phyloP scores from a whole-genome alignment of 1,140 invertebrate genomes.

The Aphaenogaster ashmeadi region DNA sequence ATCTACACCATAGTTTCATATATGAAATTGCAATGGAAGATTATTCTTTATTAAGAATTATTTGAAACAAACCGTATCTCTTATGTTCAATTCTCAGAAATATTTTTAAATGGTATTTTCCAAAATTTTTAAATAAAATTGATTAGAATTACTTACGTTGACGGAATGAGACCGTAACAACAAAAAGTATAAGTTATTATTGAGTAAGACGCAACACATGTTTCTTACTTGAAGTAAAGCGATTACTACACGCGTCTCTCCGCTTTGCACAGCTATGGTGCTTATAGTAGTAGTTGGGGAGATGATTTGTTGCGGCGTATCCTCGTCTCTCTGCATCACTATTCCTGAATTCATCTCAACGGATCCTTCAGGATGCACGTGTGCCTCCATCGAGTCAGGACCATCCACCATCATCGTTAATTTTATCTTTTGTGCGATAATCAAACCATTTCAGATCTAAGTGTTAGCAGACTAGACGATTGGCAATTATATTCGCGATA shows the following conservation, averaged over 20 bases:
- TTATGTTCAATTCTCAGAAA: background rate
- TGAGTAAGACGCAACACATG: conserved; percentile 5
- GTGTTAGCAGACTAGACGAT: conserved; percentile 53
- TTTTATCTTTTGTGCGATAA: conserved; percentile 59
- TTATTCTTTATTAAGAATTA: conserved; percentile 25
- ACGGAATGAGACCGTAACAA: background rate
- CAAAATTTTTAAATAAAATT: background rate
- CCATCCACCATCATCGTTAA: conserved; percentile 82
- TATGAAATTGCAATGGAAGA: conserved; percentile 18
- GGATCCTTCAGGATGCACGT: conserved; percentile 73
- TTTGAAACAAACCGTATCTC: background rate
- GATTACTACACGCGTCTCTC: conserved; percentile 94
- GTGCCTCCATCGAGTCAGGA: conserved; percentile 76
- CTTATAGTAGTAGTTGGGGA: conserved; percentile 92
- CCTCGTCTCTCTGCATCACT: conserved; percentile 71
- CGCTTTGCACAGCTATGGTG: conserved; percentile 96
- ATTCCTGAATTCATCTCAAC: conserved; percentile 69
- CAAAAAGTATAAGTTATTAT: background rate
- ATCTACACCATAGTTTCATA: conserved; percentile 71
- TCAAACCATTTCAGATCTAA: conserved; percentile 46
- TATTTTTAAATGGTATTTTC: background rate
- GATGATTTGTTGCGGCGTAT: conserved; percentile 72
- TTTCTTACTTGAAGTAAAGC: conserved; percentile 95
- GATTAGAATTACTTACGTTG: background rate
- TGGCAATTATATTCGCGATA: conserved; percentile 5